Percentiles rank a stretch among this genome's conserved stretches.
phyloP scores from a whole-genome alignment of 2,797 vertebrate genomes.

The Molossus molossus region DNA sequence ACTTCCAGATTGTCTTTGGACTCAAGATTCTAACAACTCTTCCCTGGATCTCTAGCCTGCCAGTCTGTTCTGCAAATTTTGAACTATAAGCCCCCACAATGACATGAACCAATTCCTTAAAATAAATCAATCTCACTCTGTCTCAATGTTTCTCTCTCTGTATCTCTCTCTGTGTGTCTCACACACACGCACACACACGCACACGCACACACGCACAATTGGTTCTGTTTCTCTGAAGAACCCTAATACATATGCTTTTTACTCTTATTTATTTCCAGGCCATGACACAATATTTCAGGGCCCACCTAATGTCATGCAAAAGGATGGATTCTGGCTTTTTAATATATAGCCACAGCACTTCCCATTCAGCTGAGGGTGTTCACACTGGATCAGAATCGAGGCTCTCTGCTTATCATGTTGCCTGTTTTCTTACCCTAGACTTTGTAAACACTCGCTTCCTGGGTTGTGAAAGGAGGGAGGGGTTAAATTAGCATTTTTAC shows the following conservation, averaged over 20 bases:
- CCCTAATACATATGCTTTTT: not conserved
- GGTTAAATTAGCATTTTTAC: conserved; percentile 57
- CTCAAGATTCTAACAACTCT: not conserved
- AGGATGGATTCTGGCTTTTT: conserved; percentile 27
- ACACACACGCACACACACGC: too few relatives aligned
- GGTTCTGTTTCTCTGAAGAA: conserved; percentile 14
- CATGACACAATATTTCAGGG: not conserved
- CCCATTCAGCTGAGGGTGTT: not conserved
- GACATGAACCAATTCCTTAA: conserved; percentile 10
- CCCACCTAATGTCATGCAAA: not conserved
- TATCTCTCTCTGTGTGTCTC: not conserved
- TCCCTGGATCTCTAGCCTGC: not conserved
- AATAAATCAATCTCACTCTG: not conserved
- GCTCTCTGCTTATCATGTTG: not conserved
- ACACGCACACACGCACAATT: too few relatives aligned
- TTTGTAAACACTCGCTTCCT: conserved; percentile 27
- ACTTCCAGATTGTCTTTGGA: not conserved
- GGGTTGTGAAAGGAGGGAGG: conserved; percentile 32
- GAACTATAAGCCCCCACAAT: not conserved
- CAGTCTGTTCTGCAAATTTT: not conserved
- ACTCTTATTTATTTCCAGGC: not conserved
- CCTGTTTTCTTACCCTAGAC: not conserved
- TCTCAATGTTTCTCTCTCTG: not conserved
- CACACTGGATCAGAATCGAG: not conserved
- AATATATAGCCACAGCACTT: not conserved